These are phyloP conservation scores for Drosophila neonasuta DNA, from an alignment of 2,888 invertebrate genomes.

Conservation along the genomic window DNA sequence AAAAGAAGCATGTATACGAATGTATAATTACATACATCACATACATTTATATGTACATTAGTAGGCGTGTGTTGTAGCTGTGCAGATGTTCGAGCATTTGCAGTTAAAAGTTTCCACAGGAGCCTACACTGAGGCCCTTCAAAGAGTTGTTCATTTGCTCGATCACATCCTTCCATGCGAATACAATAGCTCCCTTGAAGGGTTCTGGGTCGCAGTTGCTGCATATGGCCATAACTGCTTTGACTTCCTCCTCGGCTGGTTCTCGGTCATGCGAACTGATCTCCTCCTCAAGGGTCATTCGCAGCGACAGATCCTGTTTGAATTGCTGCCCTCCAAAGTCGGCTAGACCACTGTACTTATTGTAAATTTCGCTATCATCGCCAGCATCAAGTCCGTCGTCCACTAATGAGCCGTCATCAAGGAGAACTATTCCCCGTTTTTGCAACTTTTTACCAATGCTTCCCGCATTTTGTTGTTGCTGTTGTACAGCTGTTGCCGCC, in stretches of 20 bases:
- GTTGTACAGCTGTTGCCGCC: no score
- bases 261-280: slow-evolving; percentile 88
- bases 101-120: slow-evolving; percentile 80
- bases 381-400: slow-evolving; percentile 85
- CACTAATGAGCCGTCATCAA: slow-evolving; percentile 87
- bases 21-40: slow-evolving; percentile 1
- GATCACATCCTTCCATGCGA: slow-evolving; percentile 87
- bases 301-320: slow-evolving; percentile 84
- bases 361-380: slow-evolving; percentile 75
- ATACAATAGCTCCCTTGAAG: slow-evolving; percentile 89
- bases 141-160: slow-evolving; percentile 78
- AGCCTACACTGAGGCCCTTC: slow-evolving; percentile 81
- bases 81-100: neutral
- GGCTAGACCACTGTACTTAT: slow-evolving; percentile 85
- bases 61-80: neutral
- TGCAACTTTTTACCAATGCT: slow-evolving; percentile 78
- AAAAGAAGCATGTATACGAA: slow-evolving; percentile 6
- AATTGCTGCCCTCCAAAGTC: slow-evolving; percentile 87
- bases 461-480: neutral
- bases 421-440: slow-evolving; percentile 86
- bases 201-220: slow-evolving; percentile 89
- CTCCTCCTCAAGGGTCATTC: slow-evolving; percentile 80
- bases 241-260: slow-evolving; percentile 92
- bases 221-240: slow-evolving; percentile 90
- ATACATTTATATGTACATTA: slow-evolving; percentile 26